Base-by-base conservation (phyloP, 2,888 invertebrate genomes). In the Agrochola circellaris region DNA sequence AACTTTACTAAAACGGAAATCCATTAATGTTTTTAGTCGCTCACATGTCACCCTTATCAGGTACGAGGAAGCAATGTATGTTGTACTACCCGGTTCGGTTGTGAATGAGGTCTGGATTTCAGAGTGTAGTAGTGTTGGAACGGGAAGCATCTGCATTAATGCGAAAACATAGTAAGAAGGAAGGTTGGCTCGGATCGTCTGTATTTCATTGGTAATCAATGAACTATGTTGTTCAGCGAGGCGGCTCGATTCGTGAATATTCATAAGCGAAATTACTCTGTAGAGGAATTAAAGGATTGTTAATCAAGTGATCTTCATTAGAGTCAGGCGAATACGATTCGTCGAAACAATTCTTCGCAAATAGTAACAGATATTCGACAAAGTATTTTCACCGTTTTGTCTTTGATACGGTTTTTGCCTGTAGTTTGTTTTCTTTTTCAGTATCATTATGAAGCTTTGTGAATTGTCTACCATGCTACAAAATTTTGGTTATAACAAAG, bases 1-100 rank as follows among this genome's bases (percentile, higher is more conserved):
- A 90, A 89, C 87, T 89, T 88, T 86, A 87, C 81, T 83, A 84
- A 88, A 89, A 89, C 91, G 92, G 93, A 94, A 92, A 89, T 93
- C 90, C 94, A 95, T 95, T 95, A 93, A 93, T 91, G 93, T 92
- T 93, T 93, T 90, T 88, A 89, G 90, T 91, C 84, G 89, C 89
- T 91, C 90, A 91, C 91, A 89, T 90, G 90, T 86, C 83, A 69
- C 70, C 79, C 84, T 92, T 93, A 93, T 93, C 92, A 81, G 79
- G 75, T 71, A 77, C 61, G 78, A 88, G 86, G 87, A 88, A 82
- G 94, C 94, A 92, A 93, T 95, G 95, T 92, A 94, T 88, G 88
- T 88, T 88, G 87, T 89, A 89, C 88, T 90, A 87, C 78, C 82
- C 79, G 77, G 80, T 89, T 89, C 72, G 58, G 75, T 82, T 84